Percentiles rank a stretch among this genome's conserved stretches.
These are phyloP conservation scores for Crotalus tigris DNA, from an alignment of 2,113 vertebrate species.

Conservation along the genomic window DNA sequence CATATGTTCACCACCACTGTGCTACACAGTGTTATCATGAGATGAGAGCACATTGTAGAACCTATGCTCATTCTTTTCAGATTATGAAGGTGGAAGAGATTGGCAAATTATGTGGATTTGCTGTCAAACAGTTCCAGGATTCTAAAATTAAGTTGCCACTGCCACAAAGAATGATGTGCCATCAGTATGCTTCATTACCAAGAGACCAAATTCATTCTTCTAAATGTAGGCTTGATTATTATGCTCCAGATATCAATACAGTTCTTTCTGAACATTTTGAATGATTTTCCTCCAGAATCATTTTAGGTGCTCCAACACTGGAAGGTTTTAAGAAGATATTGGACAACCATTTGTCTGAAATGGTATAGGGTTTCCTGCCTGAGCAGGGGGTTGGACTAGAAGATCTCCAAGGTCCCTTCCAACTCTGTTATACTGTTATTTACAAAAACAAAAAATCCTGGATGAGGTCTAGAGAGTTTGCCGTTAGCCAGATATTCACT, in stretches of 20 bases:
- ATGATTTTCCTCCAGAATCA: no score
- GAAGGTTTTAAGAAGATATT: no score
- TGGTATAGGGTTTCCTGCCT: no score
- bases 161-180: conserved; percentile 90
- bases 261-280: background rate
- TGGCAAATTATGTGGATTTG: conserved; percentile 91
- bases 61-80: conserved; percentile 89
- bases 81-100: conserved; percentile 97
- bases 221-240: background rate
- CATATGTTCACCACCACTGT: no score
- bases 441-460: background rate
- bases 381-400: no score
- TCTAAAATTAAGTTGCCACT: conserved; percentile 98
- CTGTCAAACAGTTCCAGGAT: conserved; percentile 98
- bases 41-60: conserved; percentile 92
- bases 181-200: conserved; percentile 98
- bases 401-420: no score
- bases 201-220: conserved; percentile 81
- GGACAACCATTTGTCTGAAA: no score
- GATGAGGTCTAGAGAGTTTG: background rate
- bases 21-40: conserved; percentile 89
- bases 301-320: no score
- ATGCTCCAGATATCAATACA: background rate
- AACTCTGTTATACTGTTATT: background rate
- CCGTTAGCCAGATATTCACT: background rate